Conservation (phyloP, 2,888 invertebrate species). For the Autographa gamma region DNA sequence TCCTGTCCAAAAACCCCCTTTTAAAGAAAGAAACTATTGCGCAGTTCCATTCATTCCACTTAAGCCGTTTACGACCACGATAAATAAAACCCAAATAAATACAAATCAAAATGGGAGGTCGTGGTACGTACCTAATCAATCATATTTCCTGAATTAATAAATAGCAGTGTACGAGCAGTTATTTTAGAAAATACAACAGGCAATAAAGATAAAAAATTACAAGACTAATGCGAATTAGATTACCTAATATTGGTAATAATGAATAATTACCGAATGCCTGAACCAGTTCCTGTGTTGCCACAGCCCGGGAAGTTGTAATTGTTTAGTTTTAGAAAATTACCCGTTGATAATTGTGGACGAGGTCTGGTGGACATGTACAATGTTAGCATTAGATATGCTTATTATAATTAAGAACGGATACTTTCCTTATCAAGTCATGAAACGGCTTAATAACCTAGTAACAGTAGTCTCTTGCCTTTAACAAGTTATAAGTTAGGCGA, state of each 20-base stretch:
- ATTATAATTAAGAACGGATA: slow-evolving; percentile 47
- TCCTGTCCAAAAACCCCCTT: not conserved
- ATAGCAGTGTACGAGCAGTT: slow-evolving; percentile 31
- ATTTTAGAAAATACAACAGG: slow-evolving; percentile 40
- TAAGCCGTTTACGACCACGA: too few species aligned
- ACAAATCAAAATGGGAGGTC: too few species aligned
- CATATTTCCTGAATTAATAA: slow-evolving; percentile 3
- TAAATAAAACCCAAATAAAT: too few species aligned
- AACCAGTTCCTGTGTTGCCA: slow-evolving; percentile 55
- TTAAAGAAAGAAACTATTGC: not conserved
- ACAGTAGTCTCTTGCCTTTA: not conserved
- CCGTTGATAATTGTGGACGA: slow-evolving; percentile 59
- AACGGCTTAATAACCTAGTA: not conserved
- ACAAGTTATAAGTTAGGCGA: slow-evolving; percentile 6
- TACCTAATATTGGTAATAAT: slow-evolving; percentile 24
- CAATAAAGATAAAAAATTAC: slow-evolving; percentile 24
- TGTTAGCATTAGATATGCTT: slow-evolving; percentile 44
- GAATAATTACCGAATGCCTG: slow-evolving; percentile 29
- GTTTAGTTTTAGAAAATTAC: slow-evolving; percentile 59
- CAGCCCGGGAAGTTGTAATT: slow-evolving; percentile 63
- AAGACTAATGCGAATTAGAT: slow-evolving; percentile 24
- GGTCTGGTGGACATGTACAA: slow-evolving; percentile 59
- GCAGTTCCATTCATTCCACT: too few species aligned
- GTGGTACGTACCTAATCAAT: not conserved
- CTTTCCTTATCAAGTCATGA: slow-evolving; percentile 10